A percentile compares a stretch with the other conserved stretches of the same genome.
Evolutionary conservation across 2,113 vertebrate genomes (phyloP).

Genomic region (Oryzias celebensis): DNA sequence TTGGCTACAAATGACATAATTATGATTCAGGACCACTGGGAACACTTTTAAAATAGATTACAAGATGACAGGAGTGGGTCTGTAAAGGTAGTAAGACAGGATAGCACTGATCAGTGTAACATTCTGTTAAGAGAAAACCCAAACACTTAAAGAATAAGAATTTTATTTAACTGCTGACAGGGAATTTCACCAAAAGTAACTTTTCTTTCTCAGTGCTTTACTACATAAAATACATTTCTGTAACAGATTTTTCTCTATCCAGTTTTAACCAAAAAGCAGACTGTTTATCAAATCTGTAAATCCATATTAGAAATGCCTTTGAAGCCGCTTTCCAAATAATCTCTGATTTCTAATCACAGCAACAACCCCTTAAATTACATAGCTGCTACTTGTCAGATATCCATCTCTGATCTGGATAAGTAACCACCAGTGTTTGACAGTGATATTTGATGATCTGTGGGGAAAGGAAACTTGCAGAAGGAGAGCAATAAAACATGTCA

Average conservation of each 20-base stretch:
- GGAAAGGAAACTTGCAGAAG: not conserved
- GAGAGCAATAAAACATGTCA: slow-evolving; percentile 55
- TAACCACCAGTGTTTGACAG: not conserved
- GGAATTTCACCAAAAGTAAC: slow-evolving; percentile 8
- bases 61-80: too few species aligned
- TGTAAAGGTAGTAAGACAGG: too few species aligned
- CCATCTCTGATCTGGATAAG: not conserved
- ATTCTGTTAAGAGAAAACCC: slow-evolving; percentile 21
- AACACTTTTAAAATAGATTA: too few species aligned
- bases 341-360: slow-evolving; percentile 1
- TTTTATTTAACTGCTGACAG: slow-evolving; percentile 25
- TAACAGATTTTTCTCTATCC: slow-evolving; percentile 1
- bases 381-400: not conserved
- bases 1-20: too few species aligned
- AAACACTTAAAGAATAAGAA: slow-evolving; percentile 16
- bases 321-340: not conserved
- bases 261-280: slow-evolving; percentile 18
- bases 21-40: too few species aligned
- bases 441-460: not conserved
- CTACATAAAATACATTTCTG: not conserved
- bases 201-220: slow-evolving; percentile 4
- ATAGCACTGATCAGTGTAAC: too few species aligned
- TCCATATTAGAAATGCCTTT: not conserved
- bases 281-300: slow-evolving; percentile 13
- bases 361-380: slow-evolving; percentile 1